phyloP scores from a whole-genome alignment of 1,140 invertebrate species.

The Kradibia gibbosae region DNA sequence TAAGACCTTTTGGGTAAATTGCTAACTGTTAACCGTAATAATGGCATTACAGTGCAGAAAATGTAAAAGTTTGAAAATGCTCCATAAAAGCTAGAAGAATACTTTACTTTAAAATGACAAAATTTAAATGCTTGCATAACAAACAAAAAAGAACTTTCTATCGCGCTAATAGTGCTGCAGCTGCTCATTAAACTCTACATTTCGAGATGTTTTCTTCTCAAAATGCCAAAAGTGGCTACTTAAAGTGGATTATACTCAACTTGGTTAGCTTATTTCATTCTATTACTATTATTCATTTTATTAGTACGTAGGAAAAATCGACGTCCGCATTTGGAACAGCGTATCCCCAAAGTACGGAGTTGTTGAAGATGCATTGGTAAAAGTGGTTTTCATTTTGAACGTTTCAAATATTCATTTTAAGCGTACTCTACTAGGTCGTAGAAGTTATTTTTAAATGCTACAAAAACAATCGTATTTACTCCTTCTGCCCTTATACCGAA shows the following conservation, averaged over 20 bases:
- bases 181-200: background rate
- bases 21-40: background rate
- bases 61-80: background rate
- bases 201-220: background rate
- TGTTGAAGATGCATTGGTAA: too few species aligned
- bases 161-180: background rate
- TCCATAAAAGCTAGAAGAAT: background rate
- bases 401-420: too few species aligned
- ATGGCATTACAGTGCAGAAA: background rate
- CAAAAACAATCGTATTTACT: too few species aligned
- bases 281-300: too few species aligned
- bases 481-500: too few species aligned
- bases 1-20: background rate
- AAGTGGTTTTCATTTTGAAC: too few species aligned
- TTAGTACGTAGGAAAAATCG: too few species aligned
- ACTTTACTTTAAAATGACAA: background rate
- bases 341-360: too few species aligned
- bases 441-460: too few species aligned
- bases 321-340: too few species aligned
- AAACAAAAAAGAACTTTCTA: background rate
- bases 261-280: background rate
- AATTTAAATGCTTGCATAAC: background rate
- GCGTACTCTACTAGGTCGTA: too few species aligned
- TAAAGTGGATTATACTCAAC: background rate
- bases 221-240: background rate